Base-by-base conservation (phyloP, 2,113 vertebrate genomes). In the Saccopteryx bilineata region DNA sequence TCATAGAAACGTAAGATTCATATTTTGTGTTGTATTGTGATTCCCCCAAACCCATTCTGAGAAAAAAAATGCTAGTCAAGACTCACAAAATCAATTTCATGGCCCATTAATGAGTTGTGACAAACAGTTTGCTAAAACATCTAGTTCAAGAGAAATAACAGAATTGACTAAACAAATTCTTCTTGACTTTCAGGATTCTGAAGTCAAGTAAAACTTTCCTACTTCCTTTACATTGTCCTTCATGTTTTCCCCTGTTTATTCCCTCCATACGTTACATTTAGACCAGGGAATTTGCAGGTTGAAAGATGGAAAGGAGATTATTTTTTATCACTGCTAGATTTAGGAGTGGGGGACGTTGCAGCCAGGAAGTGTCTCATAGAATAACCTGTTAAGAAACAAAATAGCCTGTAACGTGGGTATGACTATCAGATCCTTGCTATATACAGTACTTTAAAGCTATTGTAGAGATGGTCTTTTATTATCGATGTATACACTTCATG, bases 381-480 rank as follows among this genome's bases (percentile, higher is more conserved):
- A 86, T 63, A 72, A 72, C 9, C 17, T 76, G 9, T 63, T 61
- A 65, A 80, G 18, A 11, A 74, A 75, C 60, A 23, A 86, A 92
- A 89, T 6, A 76, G 50, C 33, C 33, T 79, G 21, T 74, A 80
- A 63, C 39, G n/a, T 69, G 21, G 33, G 9, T 76, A 15, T 69
- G 26, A 46, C 18, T 83, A 21, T 74, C 19, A 56, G 39, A 60
- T 88, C 86, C 86, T 72, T 58, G 33, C 13, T 79, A 46, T 23
- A 18, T 58, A 81, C 28, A 39, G 39, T 39, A 58, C 54, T 56
- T 89, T 78, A 82, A 75, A 85, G 21, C n/a, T 65, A 1, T 52
- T n/a, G n/a, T 28, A 52, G 76, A 92, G 52, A 58, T 81, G 75
- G 48, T 52, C 52, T 91, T 94, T 91, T 69, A 80, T 79, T 93